Evolutionary conservation across 2,797 vertebrate species (phyloP).

Genomic region (Peromyscus eremicus): DNA sequence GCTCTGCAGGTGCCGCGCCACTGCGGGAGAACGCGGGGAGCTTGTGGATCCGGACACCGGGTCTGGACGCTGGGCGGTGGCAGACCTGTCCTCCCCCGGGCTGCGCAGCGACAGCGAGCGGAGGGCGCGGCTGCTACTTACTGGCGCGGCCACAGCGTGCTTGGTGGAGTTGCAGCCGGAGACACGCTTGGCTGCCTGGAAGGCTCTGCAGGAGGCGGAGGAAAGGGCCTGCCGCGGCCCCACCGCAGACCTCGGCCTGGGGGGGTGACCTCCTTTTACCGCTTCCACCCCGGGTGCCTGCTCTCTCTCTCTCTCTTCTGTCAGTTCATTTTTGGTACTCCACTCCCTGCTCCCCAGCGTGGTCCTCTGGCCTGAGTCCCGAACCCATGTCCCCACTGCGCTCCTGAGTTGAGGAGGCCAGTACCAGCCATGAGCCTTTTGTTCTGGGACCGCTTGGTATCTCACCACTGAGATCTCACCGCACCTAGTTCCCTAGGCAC

Average conservation of each 20-base stretch:
- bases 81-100: not conserved
- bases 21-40: not conserved
- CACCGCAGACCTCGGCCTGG: constrained; percentile 80
- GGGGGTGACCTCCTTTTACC: constrained; percentile 69
- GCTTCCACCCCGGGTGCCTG: constrained; percentile 11
- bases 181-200: constrained; percentile 88
- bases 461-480: constrained; percentile 24
- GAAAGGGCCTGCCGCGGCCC: constrained; percentile 79
- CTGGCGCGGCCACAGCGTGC: constrained; percentile 84
- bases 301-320: not conserved
- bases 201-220: constrained; percentile 88
- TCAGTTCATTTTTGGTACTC: constrained; percentile 68
- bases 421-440: constrained; percentile 81
- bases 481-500: constrained; percentile 68
- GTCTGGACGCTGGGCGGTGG: constrained; percentile 74
- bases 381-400: constrained; percentile 49
- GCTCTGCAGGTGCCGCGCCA: constrained; percentile 22
- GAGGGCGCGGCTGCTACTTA: constrained; percentile 84
- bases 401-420: constrained; percentile 26
- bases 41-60: constrained; percentile 69
- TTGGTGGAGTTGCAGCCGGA: constrained; percentile 86
- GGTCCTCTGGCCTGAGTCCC: constrained; percentile 51
- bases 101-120: not conserved
- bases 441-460: constrained; percentile 72
- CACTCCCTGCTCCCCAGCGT: not conserved